Evolutionary conservation across 2,113 vertebrate species (phyloP).

Genomic region (Ptilorrhoa leucosticta): DNA sequence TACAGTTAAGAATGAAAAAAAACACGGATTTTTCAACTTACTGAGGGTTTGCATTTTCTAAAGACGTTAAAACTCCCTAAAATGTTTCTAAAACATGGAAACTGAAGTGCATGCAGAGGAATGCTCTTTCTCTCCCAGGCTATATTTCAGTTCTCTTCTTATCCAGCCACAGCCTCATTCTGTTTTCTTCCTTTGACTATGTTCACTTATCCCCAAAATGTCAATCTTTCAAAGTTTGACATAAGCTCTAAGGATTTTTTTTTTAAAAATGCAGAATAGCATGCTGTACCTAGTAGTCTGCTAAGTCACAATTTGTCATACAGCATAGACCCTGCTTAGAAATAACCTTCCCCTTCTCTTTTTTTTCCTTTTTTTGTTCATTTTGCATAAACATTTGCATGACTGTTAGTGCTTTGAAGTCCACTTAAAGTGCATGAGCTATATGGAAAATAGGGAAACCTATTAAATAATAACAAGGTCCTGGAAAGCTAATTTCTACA

Average conservation of each 20-base stretch:
- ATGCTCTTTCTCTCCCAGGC: slow-evolving; percentile 24
- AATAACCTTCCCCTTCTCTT: slow-evolving; percentile 6
- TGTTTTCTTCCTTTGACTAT: slow-evolving; percentile 5
- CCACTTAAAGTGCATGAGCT: slow-evolving; percentile 84
- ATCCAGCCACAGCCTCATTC: slow-evolving; percentile 27
- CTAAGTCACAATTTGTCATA: slow-evolving; percentile 40
- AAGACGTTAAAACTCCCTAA: background rate
- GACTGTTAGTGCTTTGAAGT: slow-evolving; percentile 74
- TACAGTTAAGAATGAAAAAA: slow-evolving; percentile 36
- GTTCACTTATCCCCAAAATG: slow-evolving; percentile 39
- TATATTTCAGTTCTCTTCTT: slow-evolving; percentile 24
- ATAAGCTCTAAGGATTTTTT: background rate
- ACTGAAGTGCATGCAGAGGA: slow-evolving; percentile 46
- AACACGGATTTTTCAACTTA: slow-evolving; percentile 29
- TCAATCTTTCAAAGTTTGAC: slow-evolving; percentile 46
- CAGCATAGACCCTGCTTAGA: slow-evolving; percentile 57
- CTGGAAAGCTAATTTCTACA: slow-evolving; percentile 49
- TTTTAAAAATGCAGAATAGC: slow-evolving; percentile 9
- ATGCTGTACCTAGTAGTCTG: slow-evolving; percentile 18
- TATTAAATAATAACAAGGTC: slow-evolving; percentile 48
- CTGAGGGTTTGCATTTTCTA: slow-evolving; percentile 53
- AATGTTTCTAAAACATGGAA: slow-evolving; percentile 37
- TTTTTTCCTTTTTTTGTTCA: slow-evolving; percentile 43
- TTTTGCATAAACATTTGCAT: slow-evolving; percentile 77
- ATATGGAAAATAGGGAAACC: slow-evolving; percentile 76